Base-by-base conservation (phyloP, 2,888 invertebrate genomes). In the Cacoxenus indagator region DNA sequence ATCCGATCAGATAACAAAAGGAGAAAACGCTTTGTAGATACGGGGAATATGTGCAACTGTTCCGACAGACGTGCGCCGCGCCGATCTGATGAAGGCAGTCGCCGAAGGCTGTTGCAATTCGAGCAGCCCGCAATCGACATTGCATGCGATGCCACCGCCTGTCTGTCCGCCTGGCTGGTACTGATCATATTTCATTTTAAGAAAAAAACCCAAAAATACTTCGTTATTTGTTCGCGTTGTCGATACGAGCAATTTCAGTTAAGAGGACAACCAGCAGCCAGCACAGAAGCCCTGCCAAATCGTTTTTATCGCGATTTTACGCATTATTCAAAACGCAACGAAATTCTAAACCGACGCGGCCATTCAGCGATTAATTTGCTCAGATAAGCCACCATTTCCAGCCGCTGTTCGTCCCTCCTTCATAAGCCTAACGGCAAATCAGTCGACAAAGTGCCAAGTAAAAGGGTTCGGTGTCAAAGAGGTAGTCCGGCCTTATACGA, bases 261-360 rank as follows among this genome's bases (percentile, higher is more conserved):
- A 71, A 72, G 69, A 73, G 70, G 64, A 8, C 14, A 14, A 14
- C 70, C 8, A 19, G 8, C 51, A 51, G 51, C 17, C 22, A 3
- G 24, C 17, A 19, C 9, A 8, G 24, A 51, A 51, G 22, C 17
- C 17, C 51, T 51, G 75, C 79, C 76, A 81, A 76, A 74, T 69
- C 67, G 70, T 67, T 72, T 73, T 83, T 81, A 84, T 83, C 82
- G 72, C 83, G 82, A 82, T 82, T 84, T 81, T 76, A 78, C 82
- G 80, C 80, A 81, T 80, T 77, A 81, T 81, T 77, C 76, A 66
- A 77, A 81, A 83, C 82, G 76, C 80, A 82, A 67, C 81, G 84
- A 83, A 83, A 83, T 78, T 82, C 77, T 84, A 83, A 82, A 79
- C 83, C 74, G 69, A 70, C 68, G 72, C 70, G 68, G 70, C 45